These are phyloP conservation scores for Serilophus lunatus DNA, from an alignment of 2,113 vertebrate species.

Conservation along the genomic window DNA sequence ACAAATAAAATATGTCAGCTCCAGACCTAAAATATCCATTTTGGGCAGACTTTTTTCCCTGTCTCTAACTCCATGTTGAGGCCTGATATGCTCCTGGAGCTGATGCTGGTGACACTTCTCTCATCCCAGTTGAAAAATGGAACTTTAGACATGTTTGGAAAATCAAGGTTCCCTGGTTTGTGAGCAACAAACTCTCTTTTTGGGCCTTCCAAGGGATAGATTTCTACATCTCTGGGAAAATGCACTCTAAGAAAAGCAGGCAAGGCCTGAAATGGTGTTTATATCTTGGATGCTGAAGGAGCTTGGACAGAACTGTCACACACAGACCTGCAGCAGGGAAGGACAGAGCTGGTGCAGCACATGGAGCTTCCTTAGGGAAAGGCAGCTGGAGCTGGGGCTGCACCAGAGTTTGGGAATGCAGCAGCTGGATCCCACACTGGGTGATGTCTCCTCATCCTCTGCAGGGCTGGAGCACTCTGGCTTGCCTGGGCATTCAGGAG, in stretches of 20 bases:
- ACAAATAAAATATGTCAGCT: not conserved
- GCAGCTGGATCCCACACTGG: not conserved
- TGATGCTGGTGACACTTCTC: not conserved
- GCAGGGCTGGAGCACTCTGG: rapidly evolving
- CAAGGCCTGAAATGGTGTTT: not conserved
- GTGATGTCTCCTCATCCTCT: not conserved
- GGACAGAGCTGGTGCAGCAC: not conserved
- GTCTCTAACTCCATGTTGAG: not conserved
- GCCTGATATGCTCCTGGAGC: rapidly evolving
- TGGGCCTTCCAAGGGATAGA: not conserved
- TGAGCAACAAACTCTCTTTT: not conserved
- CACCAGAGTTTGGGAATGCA: rapidly evolving
- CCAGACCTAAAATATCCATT: not conserved
- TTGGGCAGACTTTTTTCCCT: not conserved
- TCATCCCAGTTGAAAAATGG: not conserved
- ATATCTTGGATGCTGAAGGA: rapidly evolving
- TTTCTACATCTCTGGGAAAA: not conserved
- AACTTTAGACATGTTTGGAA: not conserved
- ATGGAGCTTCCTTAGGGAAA: not conserved
- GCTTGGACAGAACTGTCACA: rapidly evolving
- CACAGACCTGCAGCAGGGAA: not conserved
- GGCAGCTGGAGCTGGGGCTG: not conserved
- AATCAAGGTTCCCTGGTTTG: not conserved
- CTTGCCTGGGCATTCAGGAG: not conserved
- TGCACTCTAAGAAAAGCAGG: not conserved